Conservation (phyloP, 2,888 invertebrate genomes). For the Bembecia ichneumoniformis region DNA sequence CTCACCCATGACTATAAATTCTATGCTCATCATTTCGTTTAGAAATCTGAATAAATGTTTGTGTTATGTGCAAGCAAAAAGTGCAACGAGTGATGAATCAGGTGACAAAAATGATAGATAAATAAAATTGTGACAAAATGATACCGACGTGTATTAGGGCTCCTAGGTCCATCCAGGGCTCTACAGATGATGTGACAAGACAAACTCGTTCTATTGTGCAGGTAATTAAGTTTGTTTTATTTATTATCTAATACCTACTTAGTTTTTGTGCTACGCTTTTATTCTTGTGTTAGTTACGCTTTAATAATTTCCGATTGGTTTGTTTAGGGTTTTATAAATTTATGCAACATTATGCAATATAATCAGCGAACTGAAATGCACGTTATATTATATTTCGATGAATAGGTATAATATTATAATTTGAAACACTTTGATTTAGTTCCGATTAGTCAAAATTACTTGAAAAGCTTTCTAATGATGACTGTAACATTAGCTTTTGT, state of each 20-base stretch:
- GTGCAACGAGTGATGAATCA: not conserved
- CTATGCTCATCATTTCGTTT: conserved; percentile 7
- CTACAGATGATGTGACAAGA: conserved; percentile 82
- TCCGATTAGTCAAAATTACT: too few species aligned
- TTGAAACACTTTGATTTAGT: too few species aligned
- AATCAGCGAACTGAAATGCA: too few species aligned
- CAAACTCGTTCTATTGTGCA: conserved; percentile 80
- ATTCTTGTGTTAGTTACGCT: not conserved
- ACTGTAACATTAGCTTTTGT: too few species aligned
- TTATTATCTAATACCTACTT: not conserved
- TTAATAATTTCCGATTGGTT: not conserved
- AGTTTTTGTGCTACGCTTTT: not conserved
- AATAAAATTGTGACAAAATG: conserved; percentile 47
- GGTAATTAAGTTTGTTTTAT: conserved; percentile 46
- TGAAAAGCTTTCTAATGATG: too few species aligned
- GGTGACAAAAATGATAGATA: not conserved
- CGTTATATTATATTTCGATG: too few species aligned
- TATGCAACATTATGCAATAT: too few species aligned
- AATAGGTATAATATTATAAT: too few species aligned
- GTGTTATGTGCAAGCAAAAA: conserved; percentile 2
- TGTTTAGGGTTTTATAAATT: not conserved
- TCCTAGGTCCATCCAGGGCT: conserved; percentile 79
- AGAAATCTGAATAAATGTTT: conserved; percentile 11
- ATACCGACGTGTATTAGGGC: conserved; percentile 81
- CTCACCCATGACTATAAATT: too few species aligned